Evolutionary conservation across 1,140 invertebrate genomes (phyloP), one percentile per base, ranked within the genome.

Genomic region (Berghia stephanieae): DNA sequence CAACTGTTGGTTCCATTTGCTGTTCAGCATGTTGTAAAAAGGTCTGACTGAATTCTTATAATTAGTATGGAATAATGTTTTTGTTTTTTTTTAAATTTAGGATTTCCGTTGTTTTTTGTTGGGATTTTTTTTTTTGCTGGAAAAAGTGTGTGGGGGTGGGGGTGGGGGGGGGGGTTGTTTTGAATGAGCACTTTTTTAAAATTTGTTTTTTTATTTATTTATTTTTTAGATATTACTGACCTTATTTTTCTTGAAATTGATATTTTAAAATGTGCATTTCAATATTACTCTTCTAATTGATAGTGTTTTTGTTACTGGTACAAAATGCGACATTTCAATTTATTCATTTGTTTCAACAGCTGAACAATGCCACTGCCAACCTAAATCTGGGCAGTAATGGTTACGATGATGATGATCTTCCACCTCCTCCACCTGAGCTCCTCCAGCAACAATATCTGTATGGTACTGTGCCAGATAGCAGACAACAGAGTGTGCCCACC

Each of bases 401-500:
- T 27, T 55, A 83, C 31, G 79, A 83, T 67, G 68, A 78, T 16
- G 81, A 83, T 31, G 79, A 83, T 66, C 78, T 85, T 0, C 85
- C 85, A 44, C 84, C 86, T 24, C 85, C 84, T 46, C 85, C 83
- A 10, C 84, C 84, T 21, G 85, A 87, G 73, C 67, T 87, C 3
- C 76, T 86, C 10, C 85, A 88, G 71, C 86, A 87, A 60, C 85
- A 87, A 71, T 87, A 84, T 55, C 78, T 87, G 49, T 87, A 87
- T 63, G 86, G 86, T 21, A 83, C 82, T 4, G 81, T 86, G 36
- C 85, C 85, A 21, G 83, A 85, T 71, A 84, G 82, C 74, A 57
- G 82, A n/a, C 84, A 86, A 67, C 85, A 86, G 75, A 82, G 81
- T 18, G 75, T 84, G 8, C 83, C 82, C 49, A 79, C 77, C 38